Base-by-base conservation (phyloP, 2,797 vertebrate species). In the Lacerta agilis region DNA sequence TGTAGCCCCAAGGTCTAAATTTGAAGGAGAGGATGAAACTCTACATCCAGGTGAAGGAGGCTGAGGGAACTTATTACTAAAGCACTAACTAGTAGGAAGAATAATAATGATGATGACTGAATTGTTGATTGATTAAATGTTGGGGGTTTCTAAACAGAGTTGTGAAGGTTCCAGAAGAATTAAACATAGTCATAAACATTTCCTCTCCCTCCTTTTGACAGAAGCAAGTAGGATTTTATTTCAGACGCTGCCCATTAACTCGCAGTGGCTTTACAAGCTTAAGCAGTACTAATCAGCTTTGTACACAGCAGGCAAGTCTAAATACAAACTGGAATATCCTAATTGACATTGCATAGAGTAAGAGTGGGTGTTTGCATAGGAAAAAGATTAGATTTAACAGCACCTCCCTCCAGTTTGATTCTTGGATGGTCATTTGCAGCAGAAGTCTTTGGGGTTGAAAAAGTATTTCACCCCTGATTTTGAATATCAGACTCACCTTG, bases 131-230 rank as follows among this genome's bases (percentile, higher is more conserved):
- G 49, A 55, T 55, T 15, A 55, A 55, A 55, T 15, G 49, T 55
- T 15, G 49, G 43, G 43, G 91, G 84, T 41, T 87, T 76, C 72
- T 89, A 83, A 94, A 85, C 80, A 87, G 89, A 93, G 73, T 90
- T 67, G 49, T 66, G 76, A 73, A 92, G 76, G 87, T 89, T 92
- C 90, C 83, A 78, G 83, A 93, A 91, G 93, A 93, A 89, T 84
- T 69, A 92, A 55, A 15, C 49, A 55, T 55, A 15, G 49, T 55
- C 49, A 55, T 55, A 95, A 94, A 86, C 66, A 89, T 25, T 87
- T 33, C 67, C 29, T 33, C 18, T 5, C 6, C 38, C 15, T 8
- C 1, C 23, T 92, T 88, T 82, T 91, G 82, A 82, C 87, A 93
- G 69, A 93, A 83, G 87, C 15, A 61, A 80, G 89, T 33, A 90